phyloP scores from a whole-genome alignment of 2,113 vertebrate genomes.

The Catharus bicknelli region DNA sequence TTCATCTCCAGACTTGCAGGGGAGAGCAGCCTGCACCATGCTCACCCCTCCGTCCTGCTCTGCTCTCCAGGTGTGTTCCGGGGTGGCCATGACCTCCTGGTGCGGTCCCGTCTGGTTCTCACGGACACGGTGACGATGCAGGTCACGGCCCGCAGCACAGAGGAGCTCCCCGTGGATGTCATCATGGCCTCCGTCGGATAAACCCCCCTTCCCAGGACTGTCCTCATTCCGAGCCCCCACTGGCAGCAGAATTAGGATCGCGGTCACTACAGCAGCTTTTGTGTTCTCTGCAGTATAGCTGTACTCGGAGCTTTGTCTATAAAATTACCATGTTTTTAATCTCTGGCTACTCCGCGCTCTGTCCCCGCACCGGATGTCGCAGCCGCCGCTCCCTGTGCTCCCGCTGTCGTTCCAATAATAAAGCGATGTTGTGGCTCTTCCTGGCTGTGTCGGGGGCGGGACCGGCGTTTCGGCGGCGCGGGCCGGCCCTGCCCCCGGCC shows the following conservation, averaged over 20 bases:
- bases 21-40: accelerated
- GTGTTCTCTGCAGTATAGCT: background rate
- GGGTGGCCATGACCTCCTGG: conserved; percentile 79
- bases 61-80: conserved; percentile 76
- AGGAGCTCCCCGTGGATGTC: conserved; percentile 79
- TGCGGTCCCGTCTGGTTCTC: conserved; percentile 77
- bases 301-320: background rate
- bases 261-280: background rate
- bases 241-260: background rate
- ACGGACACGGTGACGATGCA: conserved; percentile 83
- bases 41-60: background rate
- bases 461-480: background rate
- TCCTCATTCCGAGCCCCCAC: background rate
- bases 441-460: background rate
- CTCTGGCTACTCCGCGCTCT: background rate
- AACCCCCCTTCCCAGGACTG: background rate
- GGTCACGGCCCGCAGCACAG: conserved; percentile 77
- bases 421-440: background rate
- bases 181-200: conserved; percentile 80
- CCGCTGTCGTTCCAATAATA: background rate
- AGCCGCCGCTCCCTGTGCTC: background rate
- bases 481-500: background rate
- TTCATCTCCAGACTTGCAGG: background rate
- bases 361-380: accelerated
- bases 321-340: background rate